These are phyloP conservation scores for Aplysia californica DNA, from an alignment of 1,140 invertebrate genomes.

Conservation along the genomic window DNA sequence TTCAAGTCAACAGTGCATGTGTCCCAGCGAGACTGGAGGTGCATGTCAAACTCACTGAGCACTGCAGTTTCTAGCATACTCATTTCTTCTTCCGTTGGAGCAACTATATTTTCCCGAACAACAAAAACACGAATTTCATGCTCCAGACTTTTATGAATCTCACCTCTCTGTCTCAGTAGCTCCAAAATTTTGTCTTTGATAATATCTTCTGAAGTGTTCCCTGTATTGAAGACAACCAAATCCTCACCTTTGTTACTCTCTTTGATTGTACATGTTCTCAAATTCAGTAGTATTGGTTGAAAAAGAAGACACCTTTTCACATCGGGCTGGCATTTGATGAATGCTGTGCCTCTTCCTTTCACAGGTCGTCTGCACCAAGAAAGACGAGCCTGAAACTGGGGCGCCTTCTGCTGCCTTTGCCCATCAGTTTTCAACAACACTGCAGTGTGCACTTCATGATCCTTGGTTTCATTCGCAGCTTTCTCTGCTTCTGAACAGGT, in stretches of 20 bases:
- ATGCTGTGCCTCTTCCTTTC: constrained; percentile 36
- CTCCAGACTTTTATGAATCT: neutral
- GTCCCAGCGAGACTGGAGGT: too few relatives aligned
- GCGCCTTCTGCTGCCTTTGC: constrained; percentile 7
- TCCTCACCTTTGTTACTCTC: neutral
- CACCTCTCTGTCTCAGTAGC: too few relatives aligned
- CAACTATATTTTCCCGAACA: neutral
- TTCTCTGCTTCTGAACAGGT: constrained; percentile 33
- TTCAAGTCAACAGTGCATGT: too few relatives aligned
- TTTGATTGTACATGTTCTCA: neutral
- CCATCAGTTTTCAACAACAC: neutral
- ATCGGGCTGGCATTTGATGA: constrained; percentile 12
- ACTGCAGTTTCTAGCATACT: too few relatives aligned
- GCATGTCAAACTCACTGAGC: too few relatives aligned
- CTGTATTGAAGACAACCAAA: constrained; percentile 7
- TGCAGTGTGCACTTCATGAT: constrained; percentile 21
- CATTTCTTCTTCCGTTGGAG: neutral
- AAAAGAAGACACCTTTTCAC: neutral
- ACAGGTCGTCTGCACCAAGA: constrained; percentile 44
- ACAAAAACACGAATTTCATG: neutral
- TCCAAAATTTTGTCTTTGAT: constrained; percentile 7
- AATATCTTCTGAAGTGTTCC: neutral
- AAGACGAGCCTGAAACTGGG: constrained; percentile 40
- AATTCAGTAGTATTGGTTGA: too few relatives aligned
- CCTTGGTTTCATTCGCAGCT: constrained; percentile 31